Conservation (phyloP, 1,140 invertebrate genomes). For the Diploscapter pachys region DNA sequence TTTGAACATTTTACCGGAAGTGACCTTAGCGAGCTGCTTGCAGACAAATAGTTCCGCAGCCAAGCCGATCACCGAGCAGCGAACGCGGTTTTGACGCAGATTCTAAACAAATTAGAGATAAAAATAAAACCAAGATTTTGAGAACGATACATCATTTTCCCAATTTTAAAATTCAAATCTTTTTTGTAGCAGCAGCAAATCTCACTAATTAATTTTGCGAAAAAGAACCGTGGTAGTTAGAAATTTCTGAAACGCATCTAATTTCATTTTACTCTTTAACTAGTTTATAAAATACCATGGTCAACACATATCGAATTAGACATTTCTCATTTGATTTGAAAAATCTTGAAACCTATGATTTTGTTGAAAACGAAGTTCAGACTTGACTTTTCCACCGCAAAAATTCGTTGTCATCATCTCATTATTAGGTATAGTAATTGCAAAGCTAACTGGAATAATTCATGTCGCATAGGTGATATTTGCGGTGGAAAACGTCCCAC, state of each 20-base stretch:
- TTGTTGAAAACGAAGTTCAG: no score
- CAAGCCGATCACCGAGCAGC: slow-evolving; percentile 88
- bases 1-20: slow-evolving; percentile 69
- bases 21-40: slow-evolving; percentile 76
- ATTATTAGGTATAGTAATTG: background rate
- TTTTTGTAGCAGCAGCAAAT: slow-evolving; percentile 45
- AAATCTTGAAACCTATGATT: no score
- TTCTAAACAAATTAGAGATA: background rate
- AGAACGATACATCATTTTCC: background rate
- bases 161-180: no score
- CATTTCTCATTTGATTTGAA: no score
- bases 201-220: slow-evolving; percentile 48
- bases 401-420: background rate
- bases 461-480: no score
- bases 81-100: slow-evolving; percentile 59
- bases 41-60: slow-evolving; percentile 91
- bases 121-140: background rate
- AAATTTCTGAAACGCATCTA: no score
- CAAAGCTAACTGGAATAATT: no score
- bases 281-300: slow-evolving; percentile 27
- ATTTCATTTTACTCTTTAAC: background rate
- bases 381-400: background rate
- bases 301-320: background rate
- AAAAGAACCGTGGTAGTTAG: background rate
- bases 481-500: no score